Percentiles rank a stretch among this genome's conserved stretches.
Conservation (phyloP, 2,888 invertebrate genomes). For the Torymus auratus region DNA sequence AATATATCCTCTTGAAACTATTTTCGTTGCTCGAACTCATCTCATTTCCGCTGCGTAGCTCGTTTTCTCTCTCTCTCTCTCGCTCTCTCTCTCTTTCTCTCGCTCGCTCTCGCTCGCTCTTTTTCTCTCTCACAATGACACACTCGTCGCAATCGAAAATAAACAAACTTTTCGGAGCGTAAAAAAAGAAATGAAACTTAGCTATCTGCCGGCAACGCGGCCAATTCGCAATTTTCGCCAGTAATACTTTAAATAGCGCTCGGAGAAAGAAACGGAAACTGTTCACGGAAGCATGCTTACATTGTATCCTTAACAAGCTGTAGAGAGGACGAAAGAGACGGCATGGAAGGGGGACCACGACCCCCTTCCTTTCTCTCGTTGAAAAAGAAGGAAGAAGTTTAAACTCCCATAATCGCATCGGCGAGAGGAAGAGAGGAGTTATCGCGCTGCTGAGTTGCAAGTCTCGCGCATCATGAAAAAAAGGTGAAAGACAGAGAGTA, state of each 20-base stretch:
- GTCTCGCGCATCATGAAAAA: conserved; percentile 41
- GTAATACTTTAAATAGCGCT: conserved; percentile 18
- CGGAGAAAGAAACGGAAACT: conserved; percentile 14
- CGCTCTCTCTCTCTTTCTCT: no score
- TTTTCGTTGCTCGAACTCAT: no score
- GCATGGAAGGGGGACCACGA: no score
- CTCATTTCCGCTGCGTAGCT: no score
- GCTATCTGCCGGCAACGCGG: background rate
- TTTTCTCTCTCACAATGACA: no score
- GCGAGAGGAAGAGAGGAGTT: background rate
- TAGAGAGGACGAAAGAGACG: background rate
- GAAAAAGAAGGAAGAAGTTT: conserved; percentile 28
- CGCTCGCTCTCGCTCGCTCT: no score
- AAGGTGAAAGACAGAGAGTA: background rate
- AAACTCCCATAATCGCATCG: conserved; percentile 53
- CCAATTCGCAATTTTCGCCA: conserved; percentile 31
- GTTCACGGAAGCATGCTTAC: background rate
- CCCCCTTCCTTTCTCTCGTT: background rate
- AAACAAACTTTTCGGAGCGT: background rate
- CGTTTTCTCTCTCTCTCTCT: no score
- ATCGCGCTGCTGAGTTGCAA: background rate
- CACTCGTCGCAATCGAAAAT: no score
- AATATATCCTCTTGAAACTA: no score
- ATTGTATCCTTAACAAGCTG: conserved; percentile 44
- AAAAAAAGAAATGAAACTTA: no score